Evolutionary conservation across 2,888 invertebrate species (phyloP).

Genomic region (Drosophila pegasa): DNA sequence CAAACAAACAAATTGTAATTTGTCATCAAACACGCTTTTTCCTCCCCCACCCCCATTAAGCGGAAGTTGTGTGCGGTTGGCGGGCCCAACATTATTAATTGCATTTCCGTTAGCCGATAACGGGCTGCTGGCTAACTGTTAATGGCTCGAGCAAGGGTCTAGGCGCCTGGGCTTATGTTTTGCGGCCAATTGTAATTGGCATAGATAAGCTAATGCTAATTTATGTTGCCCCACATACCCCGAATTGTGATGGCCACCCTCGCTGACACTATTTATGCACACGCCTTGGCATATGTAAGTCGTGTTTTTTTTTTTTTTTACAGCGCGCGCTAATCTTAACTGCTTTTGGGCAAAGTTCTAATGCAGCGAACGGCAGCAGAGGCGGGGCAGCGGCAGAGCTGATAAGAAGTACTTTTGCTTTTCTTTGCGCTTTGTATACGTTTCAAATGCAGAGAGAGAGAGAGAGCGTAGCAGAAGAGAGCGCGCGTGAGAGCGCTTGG

Average conservation of each 20-base stretch:
- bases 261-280: constrained; percentile 1
- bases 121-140: constrained; percentile 60
- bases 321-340: constrained; percentile 66
- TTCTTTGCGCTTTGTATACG: constrained; percentile 49
- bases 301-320: constrained; percentile 44
- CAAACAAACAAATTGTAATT: constrained; percentile 52
- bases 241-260: constrained; percentile 22
- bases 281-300: constrained; percentile 12
- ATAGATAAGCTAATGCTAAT: constrained; percentile 37
- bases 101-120: constrained; percentile 70
- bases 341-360: constrained; percentile 70
- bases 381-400: constrained; percentile 21
- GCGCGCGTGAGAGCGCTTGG: constrained; percentile 44
- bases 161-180: constrained; percentile 18
- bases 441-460: constrained; percentile 14
- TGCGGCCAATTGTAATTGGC: constrained; percentile 36
- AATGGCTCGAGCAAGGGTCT: constrained; percentile 58
- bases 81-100: constrained; percentile 61
- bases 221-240: constrained; percentile 25
- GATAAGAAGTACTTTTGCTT: constrained; percentile 78
- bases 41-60: background rate
- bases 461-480: constrained; percentile 40
- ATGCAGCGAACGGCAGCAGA: constrained; percentile 15
- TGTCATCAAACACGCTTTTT: constrained; percentile 61
- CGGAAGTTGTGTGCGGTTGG: constrained; percentile 10